phyloP scores from a whole-genome alignment of 2,797 vertebrate genomes.

The Apogon hyalosoma region DNA sequence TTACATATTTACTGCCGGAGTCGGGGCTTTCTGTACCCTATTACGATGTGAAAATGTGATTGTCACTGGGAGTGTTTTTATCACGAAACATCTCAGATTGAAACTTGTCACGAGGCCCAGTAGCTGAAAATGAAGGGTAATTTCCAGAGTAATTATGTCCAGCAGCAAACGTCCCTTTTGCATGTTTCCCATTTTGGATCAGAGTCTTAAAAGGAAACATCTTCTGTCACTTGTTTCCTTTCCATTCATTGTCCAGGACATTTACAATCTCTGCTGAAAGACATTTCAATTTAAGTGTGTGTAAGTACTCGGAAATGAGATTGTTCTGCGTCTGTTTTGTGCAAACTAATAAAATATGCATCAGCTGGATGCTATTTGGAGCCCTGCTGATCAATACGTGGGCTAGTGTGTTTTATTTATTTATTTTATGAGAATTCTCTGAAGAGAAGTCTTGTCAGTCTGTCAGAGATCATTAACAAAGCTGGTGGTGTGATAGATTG shows the following conservation, averaged over 20 bases:
- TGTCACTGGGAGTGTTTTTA: slow-evolving; percentile 9
- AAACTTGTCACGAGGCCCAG: slow-evolving; percentile 36
- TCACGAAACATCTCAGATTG: slow-evolving; percentile 29
- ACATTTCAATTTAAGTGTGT: slow-evolving; percentile 63
- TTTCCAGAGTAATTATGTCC: slow-evolving; percentile 66
- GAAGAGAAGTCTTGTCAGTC: slow-evolving; percentile 77
- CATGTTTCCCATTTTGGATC: slow-evolving; percentile 41
- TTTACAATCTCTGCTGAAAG: slow-evolving; percentile 52
- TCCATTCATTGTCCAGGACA: slow-evolving; percentile 32
- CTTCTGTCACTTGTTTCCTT: slow-evolving; percentile 22
- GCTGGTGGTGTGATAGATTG: slow-evolving; percentile 65
- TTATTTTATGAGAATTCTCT: slow-evolving; percentile 69
- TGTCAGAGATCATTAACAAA: slow-evolving; percentile 82
- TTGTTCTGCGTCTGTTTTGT: slow-evolving; percentile 72
- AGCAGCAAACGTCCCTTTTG: slow-evolving; percentile 30
- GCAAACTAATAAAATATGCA: slow-evolving; percentile 83
- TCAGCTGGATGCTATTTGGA: slow-evolving; percentile 75
- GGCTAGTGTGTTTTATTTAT: slow-evolving; percentile 44
- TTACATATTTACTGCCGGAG: slow-evolving; percentile 64
- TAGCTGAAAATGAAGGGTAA: slow-evolving; percentile 29
- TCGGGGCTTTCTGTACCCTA: slow-evolving; percentile 11
- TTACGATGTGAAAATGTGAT: slow-evolving; percentile 49
- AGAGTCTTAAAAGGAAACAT: slow-evolving; percentile 38
- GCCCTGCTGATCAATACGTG: slow-evolving; percentile 76
- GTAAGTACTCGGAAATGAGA: slow-evolving; percentile 72